Conservation (phyloP, 2,888 invertebrate species). For the Microplitis manilae region DNA sequence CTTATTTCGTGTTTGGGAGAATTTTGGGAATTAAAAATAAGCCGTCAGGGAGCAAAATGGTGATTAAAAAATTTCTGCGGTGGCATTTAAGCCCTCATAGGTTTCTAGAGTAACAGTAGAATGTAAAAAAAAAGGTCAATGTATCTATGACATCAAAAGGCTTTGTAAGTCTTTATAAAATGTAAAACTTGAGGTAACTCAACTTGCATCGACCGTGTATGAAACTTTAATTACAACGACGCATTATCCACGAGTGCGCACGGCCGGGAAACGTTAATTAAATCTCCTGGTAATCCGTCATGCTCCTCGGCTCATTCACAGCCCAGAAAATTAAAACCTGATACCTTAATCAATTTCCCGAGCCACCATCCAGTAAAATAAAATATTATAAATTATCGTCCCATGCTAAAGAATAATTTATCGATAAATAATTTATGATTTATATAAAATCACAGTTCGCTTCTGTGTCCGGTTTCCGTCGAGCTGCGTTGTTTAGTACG, state of each 20-base stretch:
- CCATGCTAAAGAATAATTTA: background rate
- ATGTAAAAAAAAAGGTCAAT: background rate
- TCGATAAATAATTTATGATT: background rate
- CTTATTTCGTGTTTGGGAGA: too few relatives aligned
- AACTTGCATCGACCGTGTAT: conserved; percentile 14
- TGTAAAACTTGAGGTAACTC: background rate
- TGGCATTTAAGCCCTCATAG: too few relatives aligned
- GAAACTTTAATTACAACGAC: conserved; percentile 32
- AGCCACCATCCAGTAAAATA: too few relatives aligned
- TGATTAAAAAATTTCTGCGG: too few relatives aligned
- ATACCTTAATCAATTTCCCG: background rate
- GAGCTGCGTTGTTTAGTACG: background rate
- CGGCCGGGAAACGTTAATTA: conserved; percentile 26
- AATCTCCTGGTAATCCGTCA: conserved; percentile 31
- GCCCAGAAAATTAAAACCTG: background rate
- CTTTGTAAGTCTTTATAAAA: background rate
- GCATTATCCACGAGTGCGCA: conserved; percentile 22
- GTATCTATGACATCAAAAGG: conserved; percentile 8
- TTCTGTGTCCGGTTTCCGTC: conserved; percentile 20
- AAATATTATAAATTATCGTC: background rate
- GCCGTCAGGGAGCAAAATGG: too few relatives aligned
- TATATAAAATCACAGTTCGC: background rate
- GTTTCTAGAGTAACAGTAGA: background rate
- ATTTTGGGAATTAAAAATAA: too few relatives aligned
- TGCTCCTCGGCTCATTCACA: conserved; percentile 13